Percentiles rank a stretch among this genome's conserved stretches.
These are phyloP conservation scores for Emesis russula DNA, from an alignment of 2,888 invertebrate species.

Conservation along the genomic window DNA sequence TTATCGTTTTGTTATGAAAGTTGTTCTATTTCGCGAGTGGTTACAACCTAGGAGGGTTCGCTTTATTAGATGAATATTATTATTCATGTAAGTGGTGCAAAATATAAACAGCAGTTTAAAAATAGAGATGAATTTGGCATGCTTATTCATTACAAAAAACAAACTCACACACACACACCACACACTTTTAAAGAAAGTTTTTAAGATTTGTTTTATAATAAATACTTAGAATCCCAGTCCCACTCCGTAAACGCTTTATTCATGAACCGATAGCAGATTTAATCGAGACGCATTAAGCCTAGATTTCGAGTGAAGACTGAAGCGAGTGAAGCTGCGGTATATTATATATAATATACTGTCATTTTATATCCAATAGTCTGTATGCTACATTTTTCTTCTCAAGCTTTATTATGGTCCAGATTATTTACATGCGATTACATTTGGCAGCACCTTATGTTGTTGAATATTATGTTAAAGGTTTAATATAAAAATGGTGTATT, in stretches of 20 bases:
- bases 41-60: conserved; percentile 12
- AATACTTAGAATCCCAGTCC: conserved; percentile 15
- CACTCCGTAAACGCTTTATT: conserved; percentile 15
- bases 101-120: conserved; percentile 15
- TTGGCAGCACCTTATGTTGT: conserved; percentile 15
- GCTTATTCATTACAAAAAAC: conserved; percentile 14
- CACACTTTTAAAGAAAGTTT: conserved; percentile 12
- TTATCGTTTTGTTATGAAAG: conserved; percentile 15
- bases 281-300: conserved; percentile 15
- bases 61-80: conserved; percentile 15
- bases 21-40: conserved; percentile 12
- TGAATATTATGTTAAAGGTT: conserved; percentile 15
- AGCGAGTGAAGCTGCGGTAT: conserved; percentile 15
- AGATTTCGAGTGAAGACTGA: conserved; percentile 15
- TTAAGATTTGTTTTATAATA: conserved; percentile 15
- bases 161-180: conserved; percentile 14
- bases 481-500: conserved; percentile 11
- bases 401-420: conserved; percentile 15
- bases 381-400: conserved; percentile 15
- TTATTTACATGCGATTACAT: conserved; percentile 15
- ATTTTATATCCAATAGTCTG: conserved; percentile 12
- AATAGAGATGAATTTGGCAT: conserved; percentile 12
- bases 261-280: conserved; percentile 12
- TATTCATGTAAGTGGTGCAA: conserved; percentile 15
- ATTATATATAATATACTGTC: conserved; percentile 15